Evolutionary conservation across 30 jellyfish, hydroid and myxozoan genomes (phyloP).

Genomic region (Nemopilema nomurai): DNA sequence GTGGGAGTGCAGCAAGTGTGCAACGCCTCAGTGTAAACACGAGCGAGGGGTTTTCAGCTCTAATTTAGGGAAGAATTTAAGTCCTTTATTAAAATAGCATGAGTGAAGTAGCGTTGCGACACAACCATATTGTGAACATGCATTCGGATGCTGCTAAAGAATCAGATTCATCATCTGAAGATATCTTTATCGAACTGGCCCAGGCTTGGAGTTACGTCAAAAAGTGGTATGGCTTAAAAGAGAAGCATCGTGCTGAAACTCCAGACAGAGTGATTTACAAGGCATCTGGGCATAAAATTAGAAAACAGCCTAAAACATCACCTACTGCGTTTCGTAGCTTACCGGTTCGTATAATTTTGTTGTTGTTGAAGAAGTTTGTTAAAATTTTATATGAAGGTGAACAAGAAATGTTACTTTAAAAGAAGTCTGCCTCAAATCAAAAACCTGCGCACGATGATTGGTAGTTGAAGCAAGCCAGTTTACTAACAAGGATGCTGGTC

Average conservation of each 20-base stretch:
- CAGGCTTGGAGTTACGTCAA: conserved; percentile 54
- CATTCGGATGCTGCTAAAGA: conserved; percentile 35
- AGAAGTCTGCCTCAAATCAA: too few relatives aligned
- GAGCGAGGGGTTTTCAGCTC: too few relatives aligned
- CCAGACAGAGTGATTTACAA: neutral
- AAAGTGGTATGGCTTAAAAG: conserved; percentile 54
- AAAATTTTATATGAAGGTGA: neutral
- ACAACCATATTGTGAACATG: conserved; percentile 26
- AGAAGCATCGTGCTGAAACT: neutral
- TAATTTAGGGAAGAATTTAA: too few relatives aligned
- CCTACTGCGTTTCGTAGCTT: conserved; percentile 27
- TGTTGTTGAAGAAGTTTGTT: neutral
- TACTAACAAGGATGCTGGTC: neutral
- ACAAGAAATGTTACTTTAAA: neutral
- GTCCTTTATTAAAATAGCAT: neutral
- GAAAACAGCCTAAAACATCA: conserved; percentile 24
- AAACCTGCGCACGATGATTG: too few relatives aligned
- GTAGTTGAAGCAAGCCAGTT: neutral
- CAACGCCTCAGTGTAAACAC: too few relatives aligned
- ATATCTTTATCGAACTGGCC: conserved; percentile 52
- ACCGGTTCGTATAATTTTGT: conserved; percentile 37
- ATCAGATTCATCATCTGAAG: conserved; percentile 61
- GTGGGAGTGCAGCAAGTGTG: neutral
- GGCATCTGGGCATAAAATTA: conserved; percentile 8
- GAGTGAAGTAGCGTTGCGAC: conserved; percentile 34